These are phyloP conservation scores for Scomberomorus guttatus DNA, from an alignment of 2,797 vertebrate genomes.

Conservation along the genomic window DNA sequence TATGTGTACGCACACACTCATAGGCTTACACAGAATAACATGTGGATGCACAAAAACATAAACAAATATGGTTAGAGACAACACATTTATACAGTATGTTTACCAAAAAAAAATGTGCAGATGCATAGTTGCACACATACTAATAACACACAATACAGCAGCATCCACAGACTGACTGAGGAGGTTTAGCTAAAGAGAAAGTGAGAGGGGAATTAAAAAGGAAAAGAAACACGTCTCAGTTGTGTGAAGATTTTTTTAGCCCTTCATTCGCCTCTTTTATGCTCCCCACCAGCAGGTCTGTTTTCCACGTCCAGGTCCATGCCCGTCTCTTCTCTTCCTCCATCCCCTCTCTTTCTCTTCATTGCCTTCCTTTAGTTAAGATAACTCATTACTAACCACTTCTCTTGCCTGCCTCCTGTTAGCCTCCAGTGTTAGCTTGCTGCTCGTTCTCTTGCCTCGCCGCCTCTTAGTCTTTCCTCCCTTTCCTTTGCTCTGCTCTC, in stretches of 20 bases:
- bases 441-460: constrained; percentile 54
- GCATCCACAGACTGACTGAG: not conserved
- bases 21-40: constrained; percentile 18
- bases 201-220: constrained; percentile 9
- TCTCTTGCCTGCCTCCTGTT: constrained; percentile 73
- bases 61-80: constrained; percentile 26
- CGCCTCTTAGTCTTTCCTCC: constrained; percentile 52
- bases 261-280: constrained; percentile 35
- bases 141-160: not conserved
- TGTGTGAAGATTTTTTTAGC: constrained; percentile 40
- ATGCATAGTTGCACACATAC: constrained; percentile 5
- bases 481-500: constrained; percentile 54
- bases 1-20: not conserved
- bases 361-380: constrained; percentile 74
- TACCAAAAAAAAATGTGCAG: not conserved
- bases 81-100: not conserved
- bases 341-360: constrained; percentile 45
- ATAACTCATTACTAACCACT: constrained; percentile 81
- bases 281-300: constrained; percentile 20
- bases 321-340: constrained; percentile 41
- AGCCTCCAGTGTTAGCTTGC: constrained; percentile 78
- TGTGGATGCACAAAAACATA: constrained; percentile 24
- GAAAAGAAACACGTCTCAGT: not conserved
- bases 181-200: not conserved
- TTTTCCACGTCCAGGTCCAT: constrained; percentile 21